Evolutionary conservation across 2,113 vertebrate species (phyloP).

Genomic region (Macquaria australasica): DNA sequence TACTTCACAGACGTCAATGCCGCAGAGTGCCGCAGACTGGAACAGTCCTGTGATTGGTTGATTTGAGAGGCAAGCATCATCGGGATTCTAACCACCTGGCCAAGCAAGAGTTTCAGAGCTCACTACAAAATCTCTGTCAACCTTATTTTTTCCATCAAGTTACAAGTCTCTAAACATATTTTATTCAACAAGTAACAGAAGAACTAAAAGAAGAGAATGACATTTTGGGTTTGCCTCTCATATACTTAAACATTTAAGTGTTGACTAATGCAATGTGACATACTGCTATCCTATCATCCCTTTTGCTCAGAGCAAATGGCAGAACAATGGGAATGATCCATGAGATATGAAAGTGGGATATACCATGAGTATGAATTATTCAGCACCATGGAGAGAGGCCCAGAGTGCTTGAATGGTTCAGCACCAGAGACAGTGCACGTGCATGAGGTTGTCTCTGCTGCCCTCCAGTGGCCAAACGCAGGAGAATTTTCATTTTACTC

Average conservation of each 20-base stretch:
- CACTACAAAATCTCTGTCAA: neutral
- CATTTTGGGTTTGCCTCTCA: neutral
- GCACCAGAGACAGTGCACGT: slow-evolving; percentile 67
- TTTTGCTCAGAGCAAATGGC: neutral
- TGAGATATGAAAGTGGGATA: neutral
- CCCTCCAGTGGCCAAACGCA: slow-evolving; percentile 40
- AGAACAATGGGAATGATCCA: neutral
- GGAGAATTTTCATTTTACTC: neutral
- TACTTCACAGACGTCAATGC: neutral
- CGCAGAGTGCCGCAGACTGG: neutral
- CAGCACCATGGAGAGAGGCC: slow-evolving; percentile 37
- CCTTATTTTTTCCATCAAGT: neutral
- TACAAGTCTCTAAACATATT: neutral
- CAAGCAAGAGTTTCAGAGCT: neutral
- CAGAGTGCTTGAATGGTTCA: slow-evolving; percentile 38
- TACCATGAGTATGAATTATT: neutral
- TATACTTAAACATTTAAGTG: neutral
- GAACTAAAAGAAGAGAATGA: neutral
- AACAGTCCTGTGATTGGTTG: slow-evolving; percentile 1
- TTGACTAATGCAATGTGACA: neutral
- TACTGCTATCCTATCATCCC: neutral
- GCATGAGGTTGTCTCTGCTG: neutral
- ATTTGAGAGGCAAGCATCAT: neutral
- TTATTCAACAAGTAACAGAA: neutral
- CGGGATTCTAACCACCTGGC: neutral